Percentiles rank a stretch among this genome's conserved stretches.
phyloP scores from a whole-genome alignment of 2,797 vertebrate species.

The Anas georgica region DNA sequence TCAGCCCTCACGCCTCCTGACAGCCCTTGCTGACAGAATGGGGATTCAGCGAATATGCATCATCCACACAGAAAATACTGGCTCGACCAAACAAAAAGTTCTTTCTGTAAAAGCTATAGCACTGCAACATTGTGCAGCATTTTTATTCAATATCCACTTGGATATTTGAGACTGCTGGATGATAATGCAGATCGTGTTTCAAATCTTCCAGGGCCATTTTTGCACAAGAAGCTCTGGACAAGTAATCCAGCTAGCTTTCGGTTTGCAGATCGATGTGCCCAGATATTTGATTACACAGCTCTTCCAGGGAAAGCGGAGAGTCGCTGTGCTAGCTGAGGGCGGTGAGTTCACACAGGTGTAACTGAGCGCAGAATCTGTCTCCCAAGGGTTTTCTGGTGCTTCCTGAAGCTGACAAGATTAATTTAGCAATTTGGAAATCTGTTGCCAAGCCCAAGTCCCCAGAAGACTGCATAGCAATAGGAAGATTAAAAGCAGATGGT shows the following conservation, averaged over 20 bases:
- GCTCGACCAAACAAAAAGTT: background rate
- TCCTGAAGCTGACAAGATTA: constrained; percentile 80
- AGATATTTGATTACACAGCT: background rate
- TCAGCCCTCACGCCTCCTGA: background rate
- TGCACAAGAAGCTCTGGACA: background rate
- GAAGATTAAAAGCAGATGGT: constrained; percentile 80
- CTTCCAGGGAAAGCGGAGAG: background rate
- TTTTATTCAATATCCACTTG: background rate
- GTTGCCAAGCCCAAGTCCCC: constrained; percentile 58
- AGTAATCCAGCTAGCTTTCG: background rate
- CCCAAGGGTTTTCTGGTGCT: constrained; percentile 54
- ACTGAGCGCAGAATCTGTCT: constrained; percentile 13
- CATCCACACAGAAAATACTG: background rate
- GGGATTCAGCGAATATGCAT: background rate
- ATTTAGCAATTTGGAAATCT: constrained; percentile 75
- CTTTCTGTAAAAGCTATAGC: background rate
- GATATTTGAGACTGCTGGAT: background rate
- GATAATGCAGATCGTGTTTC: background rate
- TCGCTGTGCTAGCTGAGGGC: background rate
- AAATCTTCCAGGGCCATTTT: background rate
- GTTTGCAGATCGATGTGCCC: background rate
- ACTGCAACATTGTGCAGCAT: background rate
- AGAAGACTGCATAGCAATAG: constrained; percentile 64
- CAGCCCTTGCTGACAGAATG: background rate
- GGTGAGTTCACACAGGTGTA: constrained; percentile 54